phyloP scores from a whole-genome alignment of 2,113 vertebrate species.

The Alectura lathami region DNA sequence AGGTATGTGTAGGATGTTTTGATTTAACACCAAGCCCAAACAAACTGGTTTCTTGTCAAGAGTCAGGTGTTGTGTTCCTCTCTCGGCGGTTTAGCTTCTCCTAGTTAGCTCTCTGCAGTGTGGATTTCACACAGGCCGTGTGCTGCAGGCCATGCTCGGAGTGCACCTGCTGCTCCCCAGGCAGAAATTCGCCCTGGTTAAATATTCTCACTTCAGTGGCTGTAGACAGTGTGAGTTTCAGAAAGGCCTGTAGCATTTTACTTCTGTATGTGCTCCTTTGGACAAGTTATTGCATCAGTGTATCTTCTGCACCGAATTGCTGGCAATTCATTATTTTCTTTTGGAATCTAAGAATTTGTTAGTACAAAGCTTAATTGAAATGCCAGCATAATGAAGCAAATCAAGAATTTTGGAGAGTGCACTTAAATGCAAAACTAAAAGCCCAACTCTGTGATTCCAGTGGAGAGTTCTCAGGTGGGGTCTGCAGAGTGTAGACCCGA shows the following conservation, averaged over 20 bases:
- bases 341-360: background rate
- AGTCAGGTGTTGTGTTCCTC: background rate
- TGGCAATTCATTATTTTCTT: background rate
- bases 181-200: background rate
- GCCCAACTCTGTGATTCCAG: background rate
- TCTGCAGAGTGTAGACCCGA: background rate
- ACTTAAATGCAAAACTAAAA: background rate
- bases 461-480: background rate
- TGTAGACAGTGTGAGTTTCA: background rate
- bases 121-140: background rate
- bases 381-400: background rate
- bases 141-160: background rate
- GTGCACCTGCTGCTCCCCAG: background rate
- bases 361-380: background rate
- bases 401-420: background rate
- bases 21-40: background rate
- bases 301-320: background rate
- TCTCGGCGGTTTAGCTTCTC: background rate
- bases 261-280: background rate
- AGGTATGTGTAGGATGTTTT: background rate
- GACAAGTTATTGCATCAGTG: background rate
- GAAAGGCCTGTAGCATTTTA: background rate
- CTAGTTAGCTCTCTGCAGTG: too few relatives aligned
- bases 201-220: background rate
- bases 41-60: background rate